These are phyloP conservation scores for Loxodonta africana DNA, from an alignment of 2,113 vertebrate species.

Conservation along the genomic window DNA sequence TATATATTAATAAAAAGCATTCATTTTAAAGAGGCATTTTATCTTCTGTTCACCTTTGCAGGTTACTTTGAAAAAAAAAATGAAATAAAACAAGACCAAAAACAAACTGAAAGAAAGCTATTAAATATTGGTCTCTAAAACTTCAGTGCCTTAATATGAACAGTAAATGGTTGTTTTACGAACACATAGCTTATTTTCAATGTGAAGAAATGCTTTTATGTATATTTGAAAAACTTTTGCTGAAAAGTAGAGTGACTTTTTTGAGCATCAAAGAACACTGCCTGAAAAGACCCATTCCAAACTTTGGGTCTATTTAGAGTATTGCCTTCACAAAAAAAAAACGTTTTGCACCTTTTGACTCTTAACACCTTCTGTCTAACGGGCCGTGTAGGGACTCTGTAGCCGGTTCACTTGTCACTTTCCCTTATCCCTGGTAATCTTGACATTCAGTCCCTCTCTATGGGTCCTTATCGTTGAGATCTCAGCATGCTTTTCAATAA, in stretches of 20 bases:
- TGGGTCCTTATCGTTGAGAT: not conserved
- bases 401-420: not conserved
- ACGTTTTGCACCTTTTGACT: not conserved
- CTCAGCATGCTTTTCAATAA: not conserved
- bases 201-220: not conserved
- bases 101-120: not conserved
- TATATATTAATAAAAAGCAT: no score
- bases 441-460: not conserved
- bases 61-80: not conserved
- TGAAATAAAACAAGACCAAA: not conserved
- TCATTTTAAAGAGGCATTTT: no score
- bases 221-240: not conserved
- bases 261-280: not conserved
- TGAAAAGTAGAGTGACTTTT: constrained; percentile 6
- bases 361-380: not conserved
- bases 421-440: not conserved
- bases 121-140: not conserved
- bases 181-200: not conserved
- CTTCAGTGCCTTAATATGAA: not conserved
- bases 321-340: not conserved
- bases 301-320: not conserved
- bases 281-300: not conserved
- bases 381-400: not conserved
- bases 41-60: no score
- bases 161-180: not conserved